Base-by-base conservation (phyloP, 2,797 vertebrate species). In the Rhabdomys pumilio region DNA sequence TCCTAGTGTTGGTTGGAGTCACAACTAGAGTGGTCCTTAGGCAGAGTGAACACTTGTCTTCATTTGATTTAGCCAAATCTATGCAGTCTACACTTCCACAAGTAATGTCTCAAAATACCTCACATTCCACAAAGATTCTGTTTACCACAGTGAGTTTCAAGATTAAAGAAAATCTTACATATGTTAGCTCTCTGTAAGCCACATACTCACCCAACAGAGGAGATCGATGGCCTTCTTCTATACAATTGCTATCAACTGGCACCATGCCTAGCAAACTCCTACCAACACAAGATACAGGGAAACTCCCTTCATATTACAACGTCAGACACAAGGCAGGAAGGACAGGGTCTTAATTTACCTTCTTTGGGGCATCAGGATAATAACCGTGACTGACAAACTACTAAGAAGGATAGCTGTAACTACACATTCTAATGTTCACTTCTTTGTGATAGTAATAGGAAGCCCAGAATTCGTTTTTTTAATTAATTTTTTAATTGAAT, bases 211-310 rank as follows among this genome's bases (percentile, higher is more conserved):
- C 65, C 44, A 95, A 38, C 24, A 83, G 76, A 83, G 44, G 12
- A 82, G 20, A 80, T 1, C 29, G 59, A 86, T 44, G 59, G 3
- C 38, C 29, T 72, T 50, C 26, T 65, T 13, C 24, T 41, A 14
- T 24, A 61, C 19, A 29, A 20, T 41, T 47, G 63, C 1, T 20
- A 90, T 65, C 61, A 67, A 0, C 44, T 90, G 15, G 1, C 72
- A 73, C 15, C 34, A 87, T 77, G 91, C 65, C 31, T 34, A 93
- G 67, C 12, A 61, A 83, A 84, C 92, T 72, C 69, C 15, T 90
- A 90, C 29, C 77, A 53, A 50, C 24, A 84, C 38, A 94, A 44
- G 53, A 87, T 83, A 88, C 6, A 55, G 38, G 6, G 24, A 84
- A 72, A 83, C 87, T 67, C 34, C 9, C 57, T 57, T 94, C 24